Percentiles rank a stretch among this genome's conserved stretches.
These are phyloP conservation scores for Cecidostiba fungosa DNA, from an alignment of 2,888 invertebrate species.

Conservation along the genomic window DNA sequence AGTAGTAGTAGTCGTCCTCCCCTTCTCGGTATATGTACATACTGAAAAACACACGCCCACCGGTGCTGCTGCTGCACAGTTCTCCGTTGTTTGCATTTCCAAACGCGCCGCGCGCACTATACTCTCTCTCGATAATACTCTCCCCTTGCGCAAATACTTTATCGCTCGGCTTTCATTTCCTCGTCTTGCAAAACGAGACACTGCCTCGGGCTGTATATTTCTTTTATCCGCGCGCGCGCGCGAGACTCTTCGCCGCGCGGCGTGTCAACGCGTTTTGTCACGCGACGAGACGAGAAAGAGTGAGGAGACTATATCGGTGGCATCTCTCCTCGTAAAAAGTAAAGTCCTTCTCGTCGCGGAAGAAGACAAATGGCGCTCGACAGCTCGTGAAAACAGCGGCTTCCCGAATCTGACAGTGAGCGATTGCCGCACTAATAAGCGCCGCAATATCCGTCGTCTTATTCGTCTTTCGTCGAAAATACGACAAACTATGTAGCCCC, in stretches of 20 bases:
- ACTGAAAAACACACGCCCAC: background rate
- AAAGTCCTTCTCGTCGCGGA: background rate
- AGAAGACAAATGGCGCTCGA: constrained; percentile 54
- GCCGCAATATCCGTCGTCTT: background rate
- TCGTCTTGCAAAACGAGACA: background rate
- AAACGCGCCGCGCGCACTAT: background rate
- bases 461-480: background rate
- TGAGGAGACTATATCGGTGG: background rate
- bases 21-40: no score
- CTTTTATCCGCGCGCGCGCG: background rate
- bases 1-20: no score
- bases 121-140: background rate
- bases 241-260: background rate
- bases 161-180: background rate
- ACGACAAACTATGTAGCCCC: background rate
- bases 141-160: constrained; percentile 3
- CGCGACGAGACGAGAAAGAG: background rate
- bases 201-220: background rate
- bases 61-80: background rate
- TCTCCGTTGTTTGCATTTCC: constrained; percentile 38
- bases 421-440: constrained; percentile 40
- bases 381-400: constrained; percentile 53
- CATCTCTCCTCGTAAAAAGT: constrained; percentile 22
- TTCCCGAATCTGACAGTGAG: constrained; percentile 54
- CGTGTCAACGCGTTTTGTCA: constrained; percentile 39